Percentiles rank a stretch among this genome's conserved stretches.
These are phyloP conservation scores for Ciconia nigra DNA, from an alignment of 2,797 vertebrate species.

Conservation along the genomic window DNA sequence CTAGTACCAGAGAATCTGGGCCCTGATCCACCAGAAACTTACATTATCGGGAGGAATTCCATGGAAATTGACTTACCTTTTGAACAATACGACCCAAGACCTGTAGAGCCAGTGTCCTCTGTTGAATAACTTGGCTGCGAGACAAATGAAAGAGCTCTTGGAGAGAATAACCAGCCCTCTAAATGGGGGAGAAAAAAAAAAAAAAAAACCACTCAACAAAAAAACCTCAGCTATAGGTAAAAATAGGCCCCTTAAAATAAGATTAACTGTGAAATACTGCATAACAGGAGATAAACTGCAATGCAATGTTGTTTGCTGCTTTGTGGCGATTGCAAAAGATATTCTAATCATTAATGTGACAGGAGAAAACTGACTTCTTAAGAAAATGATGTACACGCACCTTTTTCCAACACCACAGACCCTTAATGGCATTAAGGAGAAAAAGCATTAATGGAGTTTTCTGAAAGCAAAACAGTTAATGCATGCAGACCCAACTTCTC, in stretches of 20 bases:
- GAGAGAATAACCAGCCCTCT: slow-evolving; percentile 96
- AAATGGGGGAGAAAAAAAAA: not conserved
- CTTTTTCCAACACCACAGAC: not conserved
- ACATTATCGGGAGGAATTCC: not conserved
- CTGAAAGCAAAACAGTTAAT: not conserved
- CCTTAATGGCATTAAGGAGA: not conserved
- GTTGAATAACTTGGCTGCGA: slow-evolving; percentile 92
- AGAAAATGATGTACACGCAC: not conserved
- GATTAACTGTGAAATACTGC: not conserved
- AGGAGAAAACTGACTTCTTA: not conserved
- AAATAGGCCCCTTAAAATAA: not conserved
- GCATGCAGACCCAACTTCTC: not conserved
- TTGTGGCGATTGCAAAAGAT: not conserved
- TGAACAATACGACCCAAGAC: slow-evolving; percentile 86
- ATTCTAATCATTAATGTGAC: not conserved
- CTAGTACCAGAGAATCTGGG: not conserved
- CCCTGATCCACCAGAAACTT: not conserved
- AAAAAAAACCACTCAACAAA: not conserved
- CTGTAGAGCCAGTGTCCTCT: slow-evolving; percentile 88
- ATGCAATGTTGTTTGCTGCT: not conserved
- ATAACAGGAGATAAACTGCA: not conserved
- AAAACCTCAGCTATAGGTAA: not conserved
- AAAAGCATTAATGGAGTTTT: not conserved
- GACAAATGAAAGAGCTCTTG: slow-evolving; percentile 96
- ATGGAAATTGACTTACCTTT: slow-evolving; percentile 78